Base-by-base conservation (phyloP, 2,113 vertebrate genomes). In the Lasiurus borealis region DNA sequence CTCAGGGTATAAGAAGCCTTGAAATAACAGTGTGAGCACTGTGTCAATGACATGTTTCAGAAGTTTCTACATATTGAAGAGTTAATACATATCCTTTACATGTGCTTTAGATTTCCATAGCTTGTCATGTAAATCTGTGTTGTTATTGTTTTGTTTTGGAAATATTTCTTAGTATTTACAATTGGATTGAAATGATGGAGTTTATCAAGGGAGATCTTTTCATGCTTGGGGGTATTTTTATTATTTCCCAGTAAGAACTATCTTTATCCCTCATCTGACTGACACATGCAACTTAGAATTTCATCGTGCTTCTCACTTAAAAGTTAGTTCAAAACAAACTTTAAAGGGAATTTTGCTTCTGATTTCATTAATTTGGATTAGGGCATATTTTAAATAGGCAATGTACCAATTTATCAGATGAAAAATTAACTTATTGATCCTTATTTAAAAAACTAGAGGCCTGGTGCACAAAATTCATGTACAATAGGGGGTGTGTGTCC, bases 301-400 rank as follows among this genome's bases (percentile, higher is more conserved):
- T 90, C 14, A 87, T 81, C 90, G 93, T 91, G 44, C 75, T 95
- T 76, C 44, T 7, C 13, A 81, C 23, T 85, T 71, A 84, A 87
- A 76, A 89, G 0, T 25, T 76, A 5, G 16, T 91, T 81, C 46
- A 80, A 44, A 73, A 80, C 54, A 54, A 66, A 3, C 2, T 80
- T 44, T 72, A 72, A 86, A 54, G 29, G 7, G 6, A 54, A 57
- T 77, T 76, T 83, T 1, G 29, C 9, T 73, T 90, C 34, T 31
- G 71, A 54, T 85, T 81, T 75, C 14, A 69, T 76, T 80, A 57
- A 27, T 85, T 85, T 80, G 36, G 1, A 88, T 57, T 36, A 78
- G 23, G 6, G 16, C 2, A 54, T 71, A 69, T 95, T 85, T 64
- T 71, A 89, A 81, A 72, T 82, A n/a, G 6, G 23, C 54, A 36